These are phyloP conservation scores for Chamaea fasciata DNA, from an alignment of 2,113 vertebrate species.

Conservation along the genomic window DNA sequence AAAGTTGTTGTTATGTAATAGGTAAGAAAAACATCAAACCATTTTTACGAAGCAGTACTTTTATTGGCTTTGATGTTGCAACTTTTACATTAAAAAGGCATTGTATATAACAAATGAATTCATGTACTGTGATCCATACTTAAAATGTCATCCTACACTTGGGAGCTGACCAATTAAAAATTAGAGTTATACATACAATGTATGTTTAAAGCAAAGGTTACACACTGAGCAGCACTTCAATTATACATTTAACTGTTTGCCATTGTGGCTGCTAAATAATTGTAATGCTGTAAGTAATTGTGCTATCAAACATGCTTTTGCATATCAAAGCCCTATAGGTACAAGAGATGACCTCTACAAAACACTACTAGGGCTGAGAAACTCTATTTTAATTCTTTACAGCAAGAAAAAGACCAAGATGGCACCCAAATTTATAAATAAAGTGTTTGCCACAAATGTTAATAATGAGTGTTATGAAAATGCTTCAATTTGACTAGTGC, in stretches of 20 bases:
- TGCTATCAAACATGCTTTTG: conserved; percentile 60
- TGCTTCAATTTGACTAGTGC: not conserved
- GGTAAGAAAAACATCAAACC: conserved; percentile 77
- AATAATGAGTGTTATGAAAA: conserved; percentile 45
- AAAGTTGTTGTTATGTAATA: not conserved
- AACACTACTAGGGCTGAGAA: conserved; percentile 39
- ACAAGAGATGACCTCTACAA: conserved; percentile 22
- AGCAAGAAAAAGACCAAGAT: conserved; percentile 50
- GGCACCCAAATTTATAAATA: conserved; percentile 47
- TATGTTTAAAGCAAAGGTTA: conserved; percentile 55
- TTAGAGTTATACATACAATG: conserved; percentile 51
- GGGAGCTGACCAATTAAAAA: conserved; percentile 45
- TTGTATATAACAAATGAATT: conserved; percentile 51
- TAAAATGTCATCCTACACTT: conserved; percentile 55
- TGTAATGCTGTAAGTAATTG: conserved; percentile 49
- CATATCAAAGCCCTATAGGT: not conserved
- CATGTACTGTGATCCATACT: conserved; percentile 37
- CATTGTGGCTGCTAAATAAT: conserved; percentile 54
- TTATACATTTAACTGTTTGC: conserved; percentile 37
- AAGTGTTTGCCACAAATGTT: conserved; percentile 27
- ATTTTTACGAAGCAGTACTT: conserved; percentile 62
- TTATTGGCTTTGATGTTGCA: conserved; percentile 81
- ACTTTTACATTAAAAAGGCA: conserved; percentile 78
- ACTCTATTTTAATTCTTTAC: conserved; percentile 25
- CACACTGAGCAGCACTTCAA: conserved; percentile 54